Evolutionary conservation across 2,888 invertebrate species (phyloP).

Genomic region (Idaea dimidiata): DNA sequence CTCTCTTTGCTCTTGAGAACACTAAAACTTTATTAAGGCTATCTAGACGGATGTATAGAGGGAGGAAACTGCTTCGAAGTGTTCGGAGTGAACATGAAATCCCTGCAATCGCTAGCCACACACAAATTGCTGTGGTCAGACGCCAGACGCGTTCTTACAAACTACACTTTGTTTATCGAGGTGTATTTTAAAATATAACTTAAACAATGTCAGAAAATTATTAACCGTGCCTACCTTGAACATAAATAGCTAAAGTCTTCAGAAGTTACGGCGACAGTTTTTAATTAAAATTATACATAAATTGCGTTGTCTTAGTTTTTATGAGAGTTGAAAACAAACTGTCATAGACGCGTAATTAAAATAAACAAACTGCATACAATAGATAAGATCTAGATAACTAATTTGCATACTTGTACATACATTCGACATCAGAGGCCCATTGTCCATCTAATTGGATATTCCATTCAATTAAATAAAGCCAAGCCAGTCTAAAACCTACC

Average conservation of each 20-base stretch:
- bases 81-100: background rate
- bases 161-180: background rate
- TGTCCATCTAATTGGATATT: conserved; percentile 20
- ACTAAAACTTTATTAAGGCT: conserved; percentile 12
- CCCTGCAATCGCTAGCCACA: background rate
- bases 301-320: background rate
- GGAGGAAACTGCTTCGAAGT: background rate
- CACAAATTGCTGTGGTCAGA: conserved; percentile 1
- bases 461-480: conserved; percentile 10
- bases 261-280: background rate
- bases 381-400: background rate
- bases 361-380: conserved; percentile 1
- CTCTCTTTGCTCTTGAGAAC: conserved; percentile 11
- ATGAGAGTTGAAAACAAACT: background rate
- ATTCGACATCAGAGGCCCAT: conserved; percentile 3
- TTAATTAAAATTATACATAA: background rate
- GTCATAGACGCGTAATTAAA: background rate
- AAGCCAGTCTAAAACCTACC: conserved; percentile 1
- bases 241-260: background rate
- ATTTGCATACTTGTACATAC: conserved; percentile 1
- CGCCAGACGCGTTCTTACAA: background rate
- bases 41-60: conserved; percentile 10
- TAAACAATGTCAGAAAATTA: background rate
- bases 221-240: background rate
- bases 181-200: background rate